phyloP scores from a whole-genome alignment of 2,797 vertebrate species.

The Paguma larvata region DNA sequence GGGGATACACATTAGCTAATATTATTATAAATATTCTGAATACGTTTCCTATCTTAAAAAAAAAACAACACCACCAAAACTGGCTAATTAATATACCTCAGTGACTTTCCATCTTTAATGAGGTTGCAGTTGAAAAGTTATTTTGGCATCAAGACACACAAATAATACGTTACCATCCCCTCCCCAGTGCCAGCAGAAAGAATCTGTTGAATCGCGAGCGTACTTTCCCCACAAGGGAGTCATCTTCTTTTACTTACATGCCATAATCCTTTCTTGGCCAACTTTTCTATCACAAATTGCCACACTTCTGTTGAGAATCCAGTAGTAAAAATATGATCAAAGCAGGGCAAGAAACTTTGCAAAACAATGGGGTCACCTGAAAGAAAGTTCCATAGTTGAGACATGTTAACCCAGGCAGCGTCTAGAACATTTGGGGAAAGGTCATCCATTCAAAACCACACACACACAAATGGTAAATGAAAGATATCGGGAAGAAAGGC shows the following conservation, averaged over 20 bases:
- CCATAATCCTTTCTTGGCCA: slow-evolving; percentile 88
- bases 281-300: slow-evolving; percentile 88
- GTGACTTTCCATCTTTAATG: neutral
- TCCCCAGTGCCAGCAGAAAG: neutral
- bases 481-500: neutral
- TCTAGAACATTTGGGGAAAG: neutral
- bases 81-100: neutral
- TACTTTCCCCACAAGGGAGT: neutral
- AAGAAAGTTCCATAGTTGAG: slow-evolving; percentile 60
- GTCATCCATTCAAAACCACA: neutral
- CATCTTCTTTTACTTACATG: slow-evolving; percentile 84
- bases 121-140: slow-evolving; percentile 23
- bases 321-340: slow-evolving; percentile 79
- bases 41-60: neutral
- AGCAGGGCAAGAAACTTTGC: slow-evolving; percentile 78
- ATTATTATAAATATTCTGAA: neutral
- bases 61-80: neutral
- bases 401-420: neutral
- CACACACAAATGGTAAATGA: neutral
- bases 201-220: neutral
- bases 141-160: slow-evolving; percentile 29
- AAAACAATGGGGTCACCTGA: slow-evolving; percentile 73
- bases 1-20: neutral
- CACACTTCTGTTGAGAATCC: slow-evolving; percentile 83
- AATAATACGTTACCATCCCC: slow-evolving; percentile 8